A percentile compares a stretch with the other conserved stretches of the same genome.
Conservation (phyloP, 1,140 invertebrate genomes). For the Hyles euphorbiae region DNA sequence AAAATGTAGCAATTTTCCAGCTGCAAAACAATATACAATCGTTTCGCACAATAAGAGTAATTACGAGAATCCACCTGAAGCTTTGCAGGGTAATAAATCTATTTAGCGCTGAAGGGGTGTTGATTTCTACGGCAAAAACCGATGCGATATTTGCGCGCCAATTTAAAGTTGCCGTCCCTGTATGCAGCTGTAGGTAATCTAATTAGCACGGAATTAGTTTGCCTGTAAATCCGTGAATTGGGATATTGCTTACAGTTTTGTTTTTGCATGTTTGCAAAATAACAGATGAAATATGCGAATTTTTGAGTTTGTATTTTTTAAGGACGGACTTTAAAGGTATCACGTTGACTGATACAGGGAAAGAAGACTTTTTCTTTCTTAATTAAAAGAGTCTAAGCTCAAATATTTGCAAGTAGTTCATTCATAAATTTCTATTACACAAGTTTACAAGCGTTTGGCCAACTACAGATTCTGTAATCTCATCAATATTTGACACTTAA, state of each 20-base stretch:
- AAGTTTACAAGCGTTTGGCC: too few species aligned
- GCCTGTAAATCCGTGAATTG: constrained; percentile 15
- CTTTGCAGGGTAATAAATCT: constrained; percentile 45
- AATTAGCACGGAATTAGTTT: constrained; percentile 33
- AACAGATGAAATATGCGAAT: too few species aligned
- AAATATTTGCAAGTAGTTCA: too few species aligned
- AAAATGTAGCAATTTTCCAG: constrained; percentile 1
- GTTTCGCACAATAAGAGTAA: constrained; percentile 41
- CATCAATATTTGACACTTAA: too few species aligned
- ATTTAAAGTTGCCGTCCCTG: constrained; percentile 44
- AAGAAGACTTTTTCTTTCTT: too few species aligned
- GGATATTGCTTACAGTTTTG: neutral
- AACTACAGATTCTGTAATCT: too few species aligned
- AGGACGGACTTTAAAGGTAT: too few species aligned
- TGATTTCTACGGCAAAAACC: constrained; percentile 43
- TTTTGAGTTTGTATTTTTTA: too few species aligned
- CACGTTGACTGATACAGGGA: too few species aligned
- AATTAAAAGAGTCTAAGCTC: too few species aligned
- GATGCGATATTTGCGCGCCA: constrained; percentile 29
- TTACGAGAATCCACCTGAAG: constrained; percentile 42
- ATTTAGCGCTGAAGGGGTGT: constrained; percentile 40
- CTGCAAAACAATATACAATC: constrained; percentile 7
- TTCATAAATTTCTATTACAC: too few species aligned
- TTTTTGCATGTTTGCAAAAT: neutral
- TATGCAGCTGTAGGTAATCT: constrained; percentile 41